Percentiles rank a stretch among this genome's conserved stretches.
These are phyloP conservation scores for Podarcis siculus DNA, from an alignment of 2,797 vertebrate species.

Conservation along the genomic window DNA sequence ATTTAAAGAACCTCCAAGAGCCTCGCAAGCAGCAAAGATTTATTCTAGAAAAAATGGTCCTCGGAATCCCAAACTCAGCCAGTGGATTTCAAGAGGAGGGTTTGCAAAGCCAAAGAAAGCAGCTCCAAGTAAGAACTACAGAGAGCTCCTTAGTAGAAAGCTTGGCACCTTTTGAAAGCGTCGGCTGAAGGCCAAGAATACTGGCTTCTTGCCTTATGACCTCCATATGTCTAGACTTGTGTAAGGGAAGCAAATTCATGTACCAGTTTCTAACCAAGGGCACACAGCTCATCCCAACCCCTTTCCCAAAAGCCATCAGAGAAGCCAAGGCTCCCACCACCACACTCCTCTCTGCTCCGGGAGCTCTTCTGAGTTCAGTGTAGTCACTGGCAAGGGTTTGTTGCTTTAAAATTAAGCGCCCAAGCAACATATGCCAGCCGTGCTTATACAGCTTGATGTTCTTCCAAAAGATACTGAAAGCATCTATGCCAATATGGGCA, in stretches of 20 bases:
- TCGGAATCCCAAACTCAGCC: constrained; percentile 63
- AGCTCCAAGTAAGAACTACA: constrained; percentile 81
- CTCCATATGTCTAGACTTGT: constrained; percentile 63
- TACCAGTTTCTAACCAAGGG: constrained; percentile 34
- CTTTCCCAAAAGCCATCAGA: constrained; percentile 51
- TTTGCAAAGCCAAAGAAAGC: constrained; percentile 77
- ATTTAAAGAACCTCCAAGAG: constrained; percentile 77
- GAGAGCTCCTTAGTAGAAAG: constrained; percentile 70
- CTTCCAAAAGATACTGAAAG: rapidly evolving
- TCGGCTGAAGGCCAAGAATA: constrained; percentile 63
- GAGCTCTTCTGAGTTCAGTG: constrained; percentile 18
- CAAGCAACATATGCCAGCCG: not conserved
- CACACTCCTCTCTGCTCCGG: constrained; percentile 50
- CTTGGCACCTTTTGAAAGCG: constrained; percentile 72
- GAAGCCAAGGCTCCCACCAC: constrained; percentile 31
- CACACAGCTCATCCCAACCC: constrained; percentile 36
- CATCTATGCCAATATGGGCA: not conserved
- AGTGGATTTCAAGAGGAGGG: constrained; percentile 70
- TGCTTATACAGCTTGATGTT: constrained; percentile 5
- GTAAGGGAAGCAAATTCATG: constrained; percentile 57
- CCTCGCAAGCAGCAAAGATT: constrained; percentile 72
- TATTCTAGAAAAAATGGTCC: constrained; percentile 75
- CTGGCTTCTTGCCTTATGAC: constrained; percentile 49
- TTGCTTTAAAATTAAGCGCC: not conserved
- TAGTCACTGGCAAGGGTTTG: not conserved